Conservation (phyloP, 2,797 vertebrate genomes). For the Adrianichthys oophorus region DNA sequence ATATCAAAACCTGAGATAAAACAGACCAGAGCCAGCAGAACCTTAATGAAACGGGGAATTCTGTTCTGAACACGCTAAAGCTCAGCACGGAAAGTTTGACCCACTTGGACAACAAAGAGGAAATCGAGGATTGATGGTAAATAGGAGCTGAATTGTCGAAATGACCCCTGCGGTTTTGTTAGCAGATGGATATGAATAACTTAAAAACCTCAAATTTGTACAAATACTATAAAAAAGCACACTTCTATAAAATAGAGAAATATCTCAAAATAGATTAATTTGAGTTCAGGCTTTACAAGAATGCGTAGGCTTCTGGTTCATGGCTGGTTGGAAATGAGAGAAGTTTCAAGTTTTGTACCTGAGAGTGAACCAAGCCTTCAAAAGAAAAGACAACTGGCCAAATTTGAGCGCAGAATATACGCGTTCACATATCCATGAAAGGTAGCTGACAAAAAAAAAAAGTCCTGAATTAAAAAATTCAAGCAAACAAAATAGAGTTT, state of each 20-base stretch:
- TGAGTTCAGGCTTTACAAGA: constrained; percentile 73
- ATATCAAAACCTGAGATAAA: constrained; percentile 75
- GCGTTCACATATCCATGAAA: constrained; percentile 54
- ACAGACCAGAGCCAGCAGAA: constrained; percentile 65
- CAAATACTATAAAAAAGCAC: constrained; percentile 77
- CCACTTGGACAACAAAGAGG: constrained; percentile 27
- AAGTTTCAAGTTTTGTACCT: constrained; percentile 57
- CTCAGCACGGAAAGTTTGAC: no score
- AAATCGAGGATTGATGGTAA: constrained; percentile 29
- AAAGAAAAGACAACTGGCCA: constrained; percentile 40
- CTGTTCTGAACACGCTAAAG: no score
- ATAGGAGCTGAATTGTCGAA: no score
- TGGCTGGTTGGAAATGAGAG: constrained; percentile 52
- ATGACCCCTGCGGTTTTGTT: no score
- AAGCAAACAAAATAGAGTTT: constrained; percentile 43
- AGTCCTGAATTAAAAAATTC: constrained; percentile 57
- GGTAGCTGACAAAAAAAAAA: constrained; percentile 55
- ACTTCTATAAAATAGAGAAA: constrained; percentile 74
- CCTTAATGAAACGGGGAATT: background rate
- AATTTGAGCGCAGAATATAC: constrained; percentile 56
- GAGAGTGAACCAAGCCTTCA: constrained; percentile 64
- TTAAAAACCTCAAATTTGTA: constrained; percentile 72
- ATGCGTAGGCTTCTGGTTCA: constrained; percentile 61
- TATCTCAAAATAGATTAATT: constrained; percentile 74
- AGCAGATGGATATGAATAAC: constrained; percentile 64